Evolutionary conservation across 2,888 invertebrate species (phyloP).

Genomic region (Mythimna albipuncta): DNA sequence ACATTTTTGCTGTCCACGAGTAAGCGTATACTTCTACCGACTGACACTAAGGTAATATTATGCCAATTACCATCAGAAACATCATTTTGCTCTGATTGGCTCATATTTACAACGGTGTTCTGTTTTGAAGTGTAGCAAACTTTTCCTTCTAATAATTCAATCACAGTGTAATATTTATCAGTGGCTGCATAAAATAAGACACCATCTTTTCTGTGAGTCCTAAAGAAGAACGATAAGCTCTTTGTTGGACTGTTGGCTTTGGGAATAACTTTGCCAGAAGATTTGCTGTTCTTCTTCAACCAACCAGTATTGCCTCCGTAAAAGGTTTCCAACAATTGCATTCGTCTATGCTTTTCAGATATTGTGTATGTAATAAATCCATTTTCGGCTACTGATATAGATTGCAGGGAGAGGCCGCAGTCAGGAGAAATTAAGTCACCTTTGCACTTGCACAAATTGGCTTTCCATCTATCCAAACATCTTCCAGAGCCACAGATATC

Average conservation of each 20-base stretch:
- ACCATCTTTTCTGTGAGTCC: slow-evolving; percentile 95
- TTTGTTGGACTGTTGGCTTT: slow-evolving; percentile 91
- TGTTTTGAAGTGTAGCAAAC: slow-evolving; percentile 95
- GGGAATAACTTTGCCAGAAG: slow-evolving; percentile 73
- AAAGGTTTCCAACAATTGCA: slow-evolving; percentile 95
- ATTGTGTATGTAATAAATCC: slow-evolving; percentile 95
- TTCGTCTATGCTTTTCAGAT: slow-evolving; percentile 96
- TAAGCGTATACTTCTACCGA: slow-evolving; percentile 93
- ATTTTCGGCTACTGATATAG: slow-evolving; percentile 94
- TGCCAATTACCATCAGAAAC: slow-evolving; percentile 97
- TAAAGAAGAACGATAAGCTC: slow-evolving; percentile 94
- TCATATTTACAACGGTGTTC: slow-evolving; percentile 95
- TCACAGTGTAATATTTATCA: slow-evolving; percentile 96
- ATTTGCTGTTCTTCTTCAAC: slow-evolving; percentile 85
- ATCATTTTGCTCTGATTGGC: slow-evolving; percentile 90
- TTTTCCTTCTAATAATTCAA: slow-evolving; percentile 94
- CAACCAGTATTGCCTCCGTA: slow-evolving; percentile 94
- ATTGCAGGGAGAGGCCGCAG: slow-evolving; percentile 94
- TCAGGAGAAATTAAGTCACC: slow-evolving; percentile 93
- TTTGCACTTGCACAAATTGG: slow-evolving; percentile 93
- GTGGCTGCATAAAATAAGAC: slow-evolving; percentile 96
- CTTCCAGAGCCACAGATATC: slow-evolving; percentile 91
- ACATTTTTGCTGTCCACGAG: slow-evolving; percentile 93
- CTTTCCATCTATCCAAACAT: slow-evolving; percentile 97
- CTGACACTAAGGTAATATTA: slow-evolving; percentile 94